These are phyloP conservation scores for Choloepus didactylus DNA, from an alignment of 2,797 vertebrate species.

Conservation along the genomic window DNA sequence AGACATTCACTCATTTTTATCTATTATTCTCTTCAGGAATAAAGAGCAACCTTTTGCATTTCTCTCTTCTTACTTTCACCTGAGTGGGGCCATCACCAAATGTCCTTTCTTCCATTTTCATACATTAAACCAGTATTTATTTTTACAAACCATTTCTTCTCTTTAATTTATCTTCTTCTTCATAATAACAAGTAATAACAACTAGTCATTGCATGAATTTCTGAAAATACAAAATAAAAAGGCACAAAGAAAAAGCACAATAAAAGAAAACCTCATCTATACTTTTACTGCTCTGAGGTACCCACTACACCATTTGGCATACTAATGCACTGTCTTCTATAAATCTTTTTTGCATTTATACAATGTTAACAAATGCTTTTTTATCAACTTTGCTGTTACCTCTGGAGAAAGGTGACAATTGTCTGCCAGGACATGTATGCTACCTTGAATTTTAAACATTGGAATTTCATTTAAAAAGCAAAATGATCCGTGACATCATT, in stretches of 20 bases:
- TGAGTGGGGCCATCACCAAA: neutral
- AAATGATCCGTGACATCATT: constrained; percentile 42
- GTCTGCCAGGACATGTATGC: neutral
- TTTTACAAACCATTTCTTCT: neutral
- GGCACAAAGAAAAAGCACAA: neutral
- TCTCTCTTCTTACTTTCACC: constrained; percentile 35
- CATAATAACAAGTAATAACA: neutral
- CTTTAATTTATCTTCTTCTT: neutral
- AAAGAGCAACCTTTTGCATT: neutral
- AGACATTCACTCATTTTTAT: neutral
- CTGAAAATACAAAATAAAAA: neutral
- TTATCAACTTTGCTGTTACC: neutral
- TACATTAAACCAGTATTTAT: neutral
- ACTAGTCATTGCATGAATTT: neutral
- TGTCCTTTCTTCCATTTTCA: neutral
- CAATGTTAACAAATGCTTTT: neutral
- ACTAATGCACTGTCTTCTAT: neutral
- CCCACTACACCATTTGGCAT: neutral
- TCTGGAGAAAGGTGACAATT: neutral
- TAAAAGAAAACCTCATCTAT: neutral
- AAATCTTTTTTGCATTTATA: neutral
- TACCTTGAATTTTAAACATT: constrained; percentile 14
- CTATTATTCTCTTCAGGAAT: neutral
- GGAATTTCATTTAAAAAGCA: constrained; percentile 49
- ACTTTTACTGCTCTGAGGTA: neutral